Evolutionary conservation across 1,140 invertebrate genomes (phyloP).

Genomic region (Aphelenchoides besseyi): DNA sequence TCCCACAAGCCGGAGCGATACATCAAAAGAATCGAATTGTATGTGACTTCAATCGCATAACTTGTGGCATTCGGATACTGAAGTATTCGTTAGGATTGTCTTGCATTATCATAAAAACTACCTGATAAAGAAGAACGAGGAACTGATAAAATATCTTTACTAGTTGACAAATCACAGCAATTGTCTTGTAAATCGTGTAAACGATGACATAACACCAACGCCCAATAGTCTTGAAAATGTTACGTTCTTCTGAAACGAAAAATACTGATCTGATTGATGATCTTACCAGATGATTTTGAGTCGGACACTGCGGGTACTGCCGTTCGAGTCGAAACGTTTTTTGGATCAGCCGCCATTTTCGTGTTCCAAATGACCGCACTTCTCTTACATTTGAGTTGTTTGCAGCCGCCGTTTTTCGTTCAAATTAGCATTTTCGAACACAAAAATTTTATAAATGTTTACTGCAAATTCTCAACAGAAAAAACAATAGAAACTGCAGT

Average conservation of each 20-base stretch:
- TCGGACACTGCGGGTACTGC: too few relatives aligned
- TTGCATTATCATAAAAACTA: neutral
- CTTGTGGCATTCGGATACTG: slow-evolving; percentile 12
- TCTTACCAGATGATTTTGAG: too few relatives aligned
- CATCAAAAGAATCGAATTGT: neutral
- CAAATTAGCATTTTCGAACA: too few relatives aligned
- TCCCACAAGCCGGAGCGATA: slow-evolving; percentile 18
- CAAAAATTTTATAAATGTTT: neutral
- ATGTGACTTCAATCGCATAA: slow-evolving; percentile 14
- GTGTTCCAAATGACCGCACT: too few relatives aligned
- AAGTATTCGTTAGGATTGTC: too few relatives aligned
- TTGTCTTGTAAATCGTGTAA: neutral
- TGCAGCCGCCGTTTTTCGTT: neutral
- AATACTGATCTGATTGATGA: too few relatives aligned
- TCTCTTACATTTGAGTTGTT: neutral
- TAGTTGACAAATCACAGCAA: slow-evolving; percentile 1
- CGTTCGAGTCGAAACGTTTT: too few relatives aligned
- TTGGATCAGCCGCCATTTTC: neutral
- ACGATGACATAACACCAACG: neutral
- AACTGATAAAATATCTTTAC: slow-evolving; percentile 8
- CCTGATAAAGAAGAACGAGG: slow-evolving; percentile 10
- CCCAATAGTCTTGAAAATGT: neutral
- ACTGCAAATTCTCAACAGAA: neutral
- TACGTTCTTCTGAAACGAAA: neutral
- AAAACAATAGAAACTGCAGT: slow-evolving; percentile 10